Evolutionary conservation across 2,797 vertebrate species (phyloP), one percentile per base, ranked within the genome.

Genomic region (Oreochromis mossambicus): DNA sequence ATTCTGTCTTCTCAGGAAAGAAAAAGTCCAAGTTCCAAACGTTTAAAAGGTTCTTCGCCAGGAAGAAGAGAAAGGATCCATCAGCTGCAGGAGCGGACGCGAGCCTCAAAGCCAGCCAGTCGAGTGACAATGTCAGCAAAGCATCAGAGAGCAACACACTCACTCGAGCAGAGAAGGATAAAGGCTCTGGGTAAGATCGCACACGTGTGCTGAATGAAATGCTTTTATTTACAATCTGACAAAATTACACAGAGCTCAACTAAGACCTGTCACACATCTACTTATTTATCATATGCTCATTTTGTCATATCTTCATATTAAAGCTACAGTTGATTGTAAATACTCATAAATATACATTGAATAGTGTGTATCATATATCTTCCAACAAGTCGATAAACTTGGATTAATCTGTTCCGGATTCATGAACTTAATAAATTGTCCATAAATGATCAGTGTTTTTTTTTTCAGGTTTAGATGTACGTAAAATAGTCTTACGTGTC

Each of bases 21-120:
- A 99, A 98, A 91, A 99, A 98, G 94, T 98, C 97, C 73, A 98
- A 97, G 94, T 98, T 99, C 94, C 97, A 97, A 96, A 96, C 93
- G 0, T 97, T 99, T 79, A 99, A 97, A 91, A 97, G 96, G 66
- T 97, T 99, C 82, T 99, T 99, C 92, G 95, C 94, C 76, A 97
- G 98, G 95, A 99, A 98, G 95, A 98, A 98, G 92, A 97, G 95
- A 87, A 98, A 97, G 93, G 97, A 97, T 12, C 56, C 92, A 4
- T 85, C 92, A 6, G 81, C 91, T 5, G 66, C 89, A 2, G 85
- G 48, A 4, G 92, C 83, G 12, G 96, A 96, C 19, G 92, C 83
- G 3, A 91, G 86, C 19, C 90, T 97, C 52, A 97, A 97, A 89
- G 92, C 92, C 32, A 97, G 96, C 89, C 96, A 96, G 80, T 98